A percentile compares a stretch with the other conserved stretches of the same genome.
These are phyloP conservation scores for Xanthorhoe designata DNA, from an alignment of 2,888 invertebrate species.

Conservation along the genomic window DNA sequence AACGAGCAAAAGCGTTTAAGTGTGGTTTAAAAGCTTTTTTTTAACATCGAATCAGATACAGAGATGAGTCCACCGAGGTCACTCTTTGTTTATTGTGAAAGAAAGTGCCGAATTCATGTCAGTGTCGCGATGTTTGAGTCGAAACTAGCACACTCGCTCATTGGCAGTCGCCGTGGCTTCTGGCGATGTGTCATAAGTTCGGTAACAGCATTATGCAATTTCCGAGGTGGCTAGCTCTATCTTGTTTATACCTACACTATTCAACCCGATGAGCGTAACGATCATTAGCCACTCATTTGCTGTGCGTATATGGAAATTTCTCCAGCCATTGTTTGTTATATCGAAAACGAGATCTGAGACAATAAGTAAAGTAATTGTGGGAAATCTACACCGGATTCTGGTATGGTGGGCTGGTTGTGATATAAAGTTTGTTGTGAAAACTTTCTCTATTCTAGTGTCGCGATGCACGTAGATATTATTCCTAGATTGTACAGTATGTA, in stretches of 20 bases:
- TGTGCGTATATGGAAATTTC: conserved; percentile 50
- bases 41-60: neutral
- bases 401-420: conserved; percentile 36
- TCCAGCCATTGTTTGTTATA: conserved; percentile 49
- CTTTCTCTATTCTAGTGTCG: conserved; percentile 41
- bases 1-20: conserved; percentile 16
- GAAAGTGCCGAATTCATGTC: conserved; percentile 74
- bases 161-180: conserved; percentile 66
- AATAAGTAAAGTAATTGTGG: conserved; percentile 41
- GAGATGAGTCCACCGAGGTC: conserved; percentile 51
- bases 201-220: conserved; percentile 69
- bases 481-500: conserved; percentile 17
- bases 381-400: conserved; percentile 41
- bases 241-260: conserved; percentile 57
- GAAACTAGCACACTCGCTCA: conserved; percentile 67
- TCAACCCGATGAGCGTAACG: conserved; percentile 56
- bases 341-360: conserved; percentile 44
- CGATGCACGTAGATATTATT: conserved; percentile 26
- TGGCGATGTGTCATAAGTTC: conserved; percentile 73
- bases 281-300: conserved; percentile 41
- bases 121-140: conserved; percentile 64
- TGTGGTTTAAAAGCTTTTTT: neutral
- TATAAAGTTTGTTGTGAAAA: conserved; percentile 38
- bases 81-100: conserved; percentile 73
- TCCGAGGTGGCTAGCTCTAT: conserved; percentile 61